Base-by-base conservation (phyloP, 1,140 invertebrate genomes). In the Drosophila burlai region DNA sequence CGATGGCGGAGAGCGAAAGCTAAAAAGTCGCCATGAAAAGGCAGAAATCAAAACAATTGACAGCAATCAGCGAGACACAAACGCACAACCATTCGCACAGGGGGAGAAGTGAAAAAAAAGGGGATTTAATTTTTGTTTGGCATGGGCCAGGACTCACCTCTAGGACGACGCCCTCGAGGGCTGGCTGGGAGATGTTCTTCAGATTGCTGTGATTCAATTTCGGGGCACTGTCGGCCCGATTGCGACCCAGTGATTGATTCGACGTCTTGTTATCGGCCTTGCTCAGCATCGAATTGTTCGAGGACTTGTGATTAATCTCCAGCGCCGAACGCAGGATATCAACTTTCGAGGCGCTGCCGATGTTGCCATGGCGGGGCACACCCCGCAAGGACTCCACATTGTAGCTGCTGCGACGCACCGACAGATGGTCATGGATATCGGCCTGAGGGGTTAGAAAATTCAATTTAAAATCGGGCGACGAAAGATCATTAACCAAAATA, bases 301-400 rank as follows among this genome's bases (percentile, higher is more conserved):
- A 93, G 75, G 85, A 87, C 80, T 93, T 93, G 81, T 95, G 94
- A 83, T 94, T 95, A 73, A 96, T 95, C 92, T 96, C 95, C 24
- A 95, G 81, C 1, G 95, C 94, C 13, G 95, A 96, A 49, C 95
- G 94, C 16, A 96, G 91, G 45, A 95, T 92, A 91, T 96, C 95
- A 59, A 95, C 95, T 83, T 95, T 96, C 16, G 95, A 95, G 11
- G 94, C 94, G 26, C 94, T 95, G 0, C 94, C 94, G 60, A 93
- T 93, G 38, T 90, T 84, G 29, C 85, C 81, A 57, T 92, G 87
- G 47, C 75, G 79, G n/a, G 89, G 85, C 57, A 83, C 81, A 8
- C 87, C 85, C 21, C 82, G 42, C 52, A 90, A 62, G 31, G 87
- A 92, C 49, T 93, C 92, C 52, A 93, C 92, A 61, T 93, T 93